Evolutionary conservation across 2,113 vertebrate species (phyloP).

Genomic region (Rhegmatorhina hoffmannsi): DNA sequence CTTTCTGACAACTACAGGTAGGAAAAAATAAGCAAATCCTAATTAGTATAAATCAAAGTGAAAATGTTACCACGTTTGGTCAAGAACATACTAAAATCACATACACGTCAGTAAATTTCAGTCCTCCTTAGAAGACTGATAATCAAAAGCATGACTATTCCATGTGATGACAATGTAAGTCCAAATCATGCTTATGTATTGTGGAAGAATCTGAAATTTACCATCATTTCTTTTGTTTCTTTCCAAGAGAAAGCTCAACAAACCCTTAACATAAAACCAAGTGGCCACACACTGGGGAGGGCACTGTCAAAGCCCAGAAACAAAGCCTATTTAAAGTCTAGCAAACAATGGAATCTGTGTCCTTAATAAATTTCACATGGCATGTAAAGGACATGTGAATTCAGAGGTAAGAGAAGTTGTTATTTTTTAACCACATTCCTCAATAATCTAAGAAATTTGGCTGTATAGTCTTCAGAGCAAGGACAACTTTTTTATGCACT

Average conservation of each 20-base stretch:
- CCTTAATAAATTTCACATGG: conserved; percentile 36
- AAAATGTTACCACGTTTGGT: neutral
- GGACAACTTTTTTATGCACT: neutral
- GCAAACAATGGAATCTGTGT: conserved; percentile 28
- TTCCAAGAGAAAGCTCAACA: neutral
- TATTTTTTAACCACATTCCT: conserved; percentile 3
- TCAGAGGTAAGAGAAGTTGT: neutral
- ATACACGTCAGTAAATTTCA: neutral
- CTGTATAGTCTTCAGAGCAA: neutral
- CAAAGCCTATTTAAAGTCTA: conserved; percentile 30
- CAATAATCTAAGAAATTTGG: neutral
- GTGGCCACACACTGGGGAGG: neutral
- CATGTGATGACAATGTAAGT: neutral
- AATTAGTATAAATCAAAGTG: neutral
- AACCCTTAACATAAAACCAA: neutral
- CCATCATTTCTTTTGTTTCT: neutral
- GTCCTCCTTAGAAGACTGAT: neutral
- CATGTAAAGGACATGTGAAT: conserved; percentile 10
- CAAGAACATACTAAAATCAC: neutral
- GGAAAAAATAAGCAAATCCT: neutral
- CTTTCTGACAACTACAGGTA: neutral
- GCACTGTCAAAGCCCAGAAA: conserved; percentile 6
- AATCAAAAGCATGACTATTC: neutral
- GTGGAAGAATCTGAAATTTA: neutral
- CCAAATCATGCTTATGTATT: neutral